These are phyloP conservation scores for Calephelis perditalis DNA, from an alignment of 2,888 invertebrate species.

Conservation along the genomic window DNA sequence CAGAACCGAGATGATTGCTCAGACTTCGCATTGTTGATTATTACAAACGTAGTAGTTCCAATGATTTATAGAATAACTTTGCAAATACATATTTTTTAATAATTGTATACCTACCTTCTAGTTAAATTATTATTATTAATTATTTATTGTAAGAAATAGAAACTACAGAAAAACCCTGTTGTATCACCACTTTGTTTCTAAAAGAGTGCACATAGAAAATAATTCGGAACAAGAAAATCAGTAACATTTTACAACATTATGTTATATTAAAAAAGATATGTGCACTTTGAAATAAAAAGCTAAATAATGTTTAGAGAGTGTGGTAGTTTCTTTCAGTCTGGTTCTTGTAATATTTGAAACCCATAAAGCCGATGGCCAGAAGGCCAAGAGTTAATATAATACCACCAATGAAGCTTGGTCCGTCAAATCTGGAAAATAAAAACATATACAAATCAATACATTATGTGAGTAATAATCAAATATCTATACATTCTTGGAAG, in stretches of 20 bases:
- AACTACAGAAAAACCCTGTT: slow-evolving; percentile 34
- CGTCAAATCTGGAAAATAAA: slow-evolving; percentile 80
- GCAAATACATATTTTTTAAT: too few relatives aligned
- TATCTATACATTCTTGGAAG: too few relatives aligned
- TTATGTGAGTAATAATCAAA: not conserved
- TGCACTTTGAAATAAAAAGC: slow-evolving; percentile 53
- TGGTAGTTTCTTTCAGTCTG: slow-evolving; percentile 92
- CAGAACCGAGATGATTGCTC: slow-evolving; percentile 1
- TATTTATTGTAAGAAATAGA: slow-evolving; percentile 13
- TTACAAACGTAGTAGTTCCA: too few relatives aligned
- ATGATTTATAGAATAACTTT: too few relatives aligned
- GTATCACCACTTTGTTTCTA: slow-evolving; percentile 16
- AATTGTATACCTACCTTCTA: too few relatives aligned
- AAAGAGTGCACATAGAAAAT: slow-evolving; percentile 30
- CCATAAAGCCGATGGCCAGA: slow-evolving; percentile 88
- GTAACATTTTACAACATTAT: slow-evolving; percentile 26
- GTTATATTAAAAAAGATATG: slow-evolving; percentile 34
- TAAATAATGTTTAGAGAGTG: slow-evolving; percentile 82
- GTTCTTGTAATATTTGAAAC: slow-evolving; percentile 92
- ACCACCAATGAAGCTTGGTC: slow-evolving; percentile 89
- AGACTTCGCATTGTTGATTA: not conserved
- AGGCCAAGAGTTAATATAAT: slow-evolving; percentile 89
- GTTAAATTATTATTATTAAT: too few relatives aligned
- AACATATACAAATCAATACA: slow-evolving; percentile 6
- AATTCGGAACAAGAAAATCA: slow-evolving; percentile 27